A percentile compares a stretch with the other conserved stretches of the same genome.
phyloP scores from a whole-genome alignment of 1,140 invertebrate species.

The Rhopalosiphum padi region DNA sequence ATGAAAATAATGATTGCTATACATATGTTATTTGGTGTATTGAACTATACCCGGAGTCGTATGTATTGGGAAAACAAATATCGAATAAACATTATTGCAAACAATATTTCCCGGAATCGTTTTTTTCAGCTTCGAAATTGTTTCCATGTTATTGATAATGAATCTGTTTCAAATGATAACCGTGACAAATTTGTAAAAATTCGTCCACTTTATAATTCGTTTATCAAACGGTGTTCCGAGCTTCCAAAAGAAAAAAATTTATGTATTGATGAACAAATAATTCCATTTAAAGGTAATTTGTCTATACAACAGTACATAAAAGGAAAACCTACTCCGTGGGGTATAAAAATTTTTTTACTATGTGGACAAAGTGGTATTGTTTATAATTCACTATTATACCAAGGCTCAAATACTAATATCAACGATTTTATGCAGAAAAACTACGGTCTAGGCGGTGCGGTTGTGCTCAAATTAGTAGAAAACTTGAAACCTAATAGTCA shows the following conservation, averaged over 20 bases:
- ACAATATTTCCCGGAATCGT: slow-evolving; percentile 51
- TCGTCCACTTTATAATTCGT: slow-evolving; percentile 58
- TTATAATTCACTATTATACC: slow-evolving; percentile 59
- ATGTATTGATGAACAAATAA: slow-evolving; percentile 62
- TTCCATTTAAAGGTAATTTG: slow-evolving; percentile 61
- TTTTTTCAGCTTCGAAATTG: slow-evolving; percentile 54
- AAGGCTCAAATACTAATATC: slow-evolving; percentile 60
- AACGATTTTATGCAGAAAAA: slow-evolving; percentile 58
- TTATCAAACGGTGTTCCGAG: slow-evolving; percentile 1
- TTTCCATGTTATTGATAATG: slow-evolving; percentile 51
- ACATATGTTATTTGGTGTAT: slow-evolving; percentile 58
- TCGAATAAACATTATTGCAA: slow-evolving; percentile 38
- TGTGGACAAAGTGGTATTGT: slow-evolving; percentile 51
- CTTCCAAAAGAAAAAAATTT: slow-evolving; percentile 57
- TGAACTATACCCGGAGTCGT: slow-evolving; percentile 54
- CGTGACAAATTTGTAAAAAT: slow-evolving; percentile 59
- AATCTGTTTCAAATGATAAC: background rate
- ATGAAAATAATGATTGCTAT: slow-evolving; percentile 58
- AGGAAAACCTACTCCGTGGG: slow-evolving; percentile 6
- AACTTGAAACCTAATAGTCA: slow-evolving; percentile 56
- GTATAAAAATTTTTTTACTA: slow-evolving; percentile 59
- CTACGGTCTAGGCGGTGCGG: slow-evolving; percentile 24
- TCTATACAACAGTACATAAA: slow-evolving; percentile 59
- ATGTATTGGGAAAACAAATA: slow-evolving; percentile 59
- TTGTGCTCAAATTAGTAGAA: slow-evolving; percentile 12